Conservation (phyloP, 1,140 invertebrate species). For the Drosophila kohkoa region DNA sequence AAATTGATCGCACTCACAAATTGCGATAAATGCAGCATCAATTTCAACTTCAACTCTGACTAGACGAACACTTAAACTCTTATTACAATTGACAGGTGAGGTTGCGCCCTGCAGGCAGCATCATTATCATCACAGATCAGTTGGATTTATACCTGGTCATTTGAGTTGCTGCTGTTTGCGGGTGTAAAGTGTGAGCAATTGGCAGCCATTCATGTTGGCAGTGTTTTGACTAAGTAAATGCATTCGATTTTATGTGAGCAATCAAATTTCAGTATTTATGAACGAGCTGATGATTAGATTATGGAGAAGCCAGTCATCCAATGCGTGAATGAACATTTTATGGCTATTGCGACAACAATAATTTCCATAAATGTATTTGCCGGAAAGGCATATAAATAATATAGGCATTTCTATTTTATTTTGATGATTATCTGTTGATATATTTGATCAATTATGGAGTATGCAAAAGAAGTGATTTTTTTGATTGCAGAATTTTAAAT, state of each 20-base stretch:
- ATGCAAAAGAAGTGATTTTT: no score
- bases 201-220: neutral
- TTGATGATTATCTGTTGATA: no score
- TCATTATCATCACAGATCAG: conserved; percentile 5
- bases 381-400: no score
- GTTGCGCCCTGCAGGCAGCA: conserved; percentile 19
- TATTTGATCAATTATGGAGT: no score
- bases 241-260: neutral
- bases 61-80: conserved; percentile 10
- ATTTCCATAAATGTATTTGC: no score
- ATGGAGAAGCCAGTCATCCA: neutral
- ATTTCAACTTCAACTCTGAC: neutral
- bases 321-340: no score
- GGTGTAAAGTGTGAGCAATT: neutral
- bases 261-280: conserved; percentile 1
- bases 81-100: conserved; percentile 8
- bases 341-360: no score
- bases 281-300: neutral
- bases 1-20: conserved; percentile 34
- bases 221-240: neutral
- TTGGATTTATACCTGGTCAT: neutral
- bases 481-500: no score
- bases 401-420: no score
- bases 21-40: conserved; percentile 28
- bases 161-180: neutral